Evolutionary conservation across 2,113 vertebrate genomes (phyloP).

Genomic region (Mystacornis crossleyi): DNA sequence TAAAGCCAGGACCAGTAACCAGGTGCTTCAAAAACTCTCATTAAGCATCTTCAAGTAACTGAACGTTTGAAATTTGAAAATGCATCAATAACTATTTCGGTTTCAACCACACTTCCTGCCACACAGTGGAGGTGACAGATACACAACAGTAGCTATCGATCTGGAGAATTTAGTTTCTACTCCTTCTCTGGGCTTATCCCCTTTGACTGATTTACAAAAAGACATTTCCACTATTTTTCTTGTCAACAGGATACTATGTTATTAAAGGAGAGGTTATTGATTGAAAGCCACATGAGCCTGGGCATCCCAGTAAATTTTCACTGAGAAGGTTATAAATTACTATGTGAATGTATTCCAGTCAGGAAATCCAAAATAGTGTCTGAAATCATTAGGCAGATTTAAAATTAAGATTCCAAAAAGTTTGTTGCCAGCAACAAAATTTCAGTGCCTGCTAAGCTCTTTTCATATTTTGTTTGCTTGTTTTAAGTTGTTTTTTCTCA

Average conservation of each 20-base stretch:
- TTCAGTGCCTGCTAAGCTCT: not conserved
- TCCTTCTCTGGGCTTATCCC: not conserved
- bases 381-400: not conserved
- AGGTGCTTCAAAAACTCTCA: not conserved
- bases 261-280: conserved; percentile 7
- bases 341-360: not conserved
- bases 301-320: not conserved
- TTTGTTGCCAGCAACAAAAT: not conserved
- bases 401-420: not conserved
- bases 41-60: not conserved
- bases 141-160: not conserved
- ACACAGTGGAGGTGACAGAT: not conserved
- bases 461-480: not conserved
- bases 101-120: not conserved
- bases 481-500: not conserved
- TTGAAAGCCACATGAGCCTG: not conserved
- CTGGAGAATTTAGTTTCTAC: not conserved
- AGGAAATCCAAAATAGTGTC: not conserved
- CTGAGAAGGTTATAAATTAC: not conserved
- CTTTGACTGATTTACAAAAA: conserved; percentile 2
- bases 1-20: not conserved
- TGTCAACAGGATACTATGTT: not conserved
- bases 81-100: not conserved
- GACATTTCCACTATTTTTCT: not conserved
- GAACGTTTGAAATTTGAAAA: not conserved